Base-by-base conservation (phyloP, 2,113 vertebrate genomes). In the Chaetodon auriga region DNA sequence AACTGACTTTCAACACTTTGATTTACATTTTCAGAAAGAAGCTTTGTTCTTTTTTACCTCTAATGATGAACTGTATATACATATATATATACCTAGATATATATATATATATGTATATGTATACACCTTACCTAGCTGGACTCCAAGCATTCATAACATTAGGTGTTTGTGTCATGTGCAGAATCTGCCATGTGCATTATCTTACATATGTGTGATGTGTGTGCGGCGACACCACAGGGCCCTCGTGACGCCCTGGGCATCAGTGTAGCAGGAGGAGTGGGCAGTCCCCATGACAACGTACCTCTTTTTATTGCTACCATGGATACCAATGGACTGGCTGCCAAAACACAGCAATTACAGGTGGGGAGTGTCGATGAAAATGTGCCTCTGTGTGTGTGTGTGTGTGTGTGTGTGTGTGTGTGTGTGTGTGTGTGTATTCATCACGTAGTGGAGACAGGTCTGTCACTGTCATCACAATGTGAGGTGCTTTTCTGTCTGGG, bases 241-340 rank as follows among this genome's bases (percentile, higher is more conserved):
- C 94, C 95, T 62, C n/a, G 92, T 74, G 96, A 97, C 84, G 97
- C 96, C 1, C 57, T 97, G 79, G 97, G 97, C 81, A 94, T 99
- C 80, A 96, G 94, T 88, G 94, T 98, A 90, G 97, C 96, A 84
- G 97, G 97, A 90, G 97, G 97, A 88, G 92, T 96, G 74, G 97
- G 96, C 85, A 97, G 97, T 92, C 96, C 96, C 14, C 97, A 97
- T 74, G 97, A 97, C 80, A 96, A 98, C 85, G 92, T 96, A 87
- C 96, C 96, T 43, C 96, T 98, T 91, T 97, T 97, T 93, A 97
- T 98, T 89, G 97, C 97, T 70, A 92, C 96, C 96, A 97, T 99
- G 96, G 97, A 97, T 84, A 96, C 96, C 0, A 94, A 95, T 78
- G 97, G 97, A 91, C 94, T 96, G 81, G 97, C 97, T 69, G 96